Evolutionary conservation across 1,140 invertebrate species (phyloP), one percentile per base, ranked within the genome.

Genomic region (Megalonaias nervosa): DNA sequence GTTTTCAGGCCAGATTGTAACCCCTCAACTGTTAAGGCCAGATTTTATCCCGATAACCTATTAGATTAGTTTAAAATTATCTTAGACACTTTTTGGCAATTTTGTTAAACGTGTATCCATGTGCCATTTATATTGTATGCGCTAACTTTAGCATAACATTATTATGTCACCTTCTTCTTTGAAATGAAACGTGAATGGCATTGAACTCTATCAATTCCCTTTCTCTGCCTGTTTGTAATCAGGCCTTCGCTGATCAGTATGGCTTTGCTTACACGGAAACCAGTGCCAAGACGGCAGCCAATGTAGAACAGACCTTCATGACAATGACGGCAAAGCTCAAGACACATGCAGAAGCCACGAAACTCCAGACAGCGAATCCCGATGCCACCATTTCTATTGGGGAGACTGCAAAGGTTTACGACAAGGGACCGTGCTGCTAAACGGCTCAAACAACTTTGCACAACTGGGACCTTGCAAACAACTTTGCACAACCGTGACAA

Each of bases 121-220:
- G 71, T 86, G 86, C 19, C 21, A n/a, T 62, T n/a, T 23, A 19
- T 26, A n/a, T 4, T 48, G n/a, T 26, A 67, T 67, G 19, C 6
- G 19, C 6, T 19, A 6, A 61, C 17, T 21, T 61, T 61, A 21
- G 21, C 60, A 0, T 62, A 11, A 11, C 23, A 0, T 23, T 62
- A 9, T 23, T 62, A 23, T n/a, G 23, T 62, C 60, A 62, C 19
- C 9, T 6, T 11, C 23, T 23, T 23, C 19, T 17, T 61, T 61
- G 21, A 21, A 19, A 61, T 23, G 16, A 67, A 9, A 23, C 3
- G 17, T 16, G 15, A 67, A 16, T 67, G n/a, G 31, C 16, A 67
- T 23, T 23, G 1, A 67, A 67, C 31, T 2, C 9, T 5, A 16
- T 48, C 48, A 38, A 48, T 67, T 14, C n/a, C 26, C 48, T 14